Percentiles rank a stretch among this genome's conserved stretches.
phyloP scores from a whole-genome alignment of 2,888 invertebrate genomes.

The Leistus spinibarbis region DNA sequence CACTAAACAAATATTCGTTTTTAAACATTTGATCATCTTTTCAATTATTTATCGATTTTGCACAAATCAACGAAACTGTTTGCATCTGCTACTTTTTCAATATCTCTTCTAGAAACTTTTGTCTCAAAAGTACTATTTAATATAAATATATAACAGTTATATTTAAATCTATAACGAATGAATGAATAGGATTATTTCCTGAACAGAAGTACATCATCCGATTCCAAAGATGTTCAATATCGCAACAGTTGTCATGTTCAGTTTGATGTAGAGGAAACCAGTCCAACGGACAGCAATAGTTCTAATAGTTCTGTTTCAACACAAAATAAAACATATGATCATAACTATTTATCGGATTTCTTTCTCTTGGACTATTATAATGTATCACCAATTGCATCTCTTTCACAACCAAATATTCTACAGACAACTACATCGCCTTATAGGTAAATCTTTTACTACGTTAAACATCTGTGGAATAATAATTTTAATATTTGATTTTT shows the following conservation, averaged over 20 bases:
- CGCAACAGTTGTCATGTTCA: constrained; percentile 38
- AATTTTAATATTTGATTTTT: background rate
- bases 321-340: constrained; percentile 42
- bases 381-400: constrained; percentile 61
- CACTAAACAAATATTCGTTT: background rate
- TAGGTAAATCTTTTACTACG: constrained; percentile 50
- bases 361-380: constrained; percentile 55
- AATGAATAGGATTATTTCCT: no score
- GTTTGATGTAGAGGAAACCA: constrained; percentile 50
- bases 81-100: no score
- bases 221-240: constrained; percentile 16
- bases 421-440: constrained; percentile 60
- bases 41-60: no score
- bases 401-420: constrained; percentile 59
- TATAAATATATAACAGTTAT: no score
- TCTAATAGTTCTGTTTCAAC: constrained; percentile 50
- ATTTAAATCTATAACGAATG: no score
- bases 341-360: constrained; percentile 43
- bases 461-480: background rate
- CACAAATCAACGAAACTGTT: no score
- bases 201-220: constrained; percentile 21
- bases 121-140: no score
- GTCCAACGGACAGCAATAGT: constrained; percentile 60
- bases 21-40: background rate
- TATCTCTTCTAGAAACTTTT: no score